Percentiles rank a stretch among this genome's conserved stretches.
phyloP scores from a whole-genome alignment of 2,113 vertebrate genomes.

The Cololabis saira region DNA sequence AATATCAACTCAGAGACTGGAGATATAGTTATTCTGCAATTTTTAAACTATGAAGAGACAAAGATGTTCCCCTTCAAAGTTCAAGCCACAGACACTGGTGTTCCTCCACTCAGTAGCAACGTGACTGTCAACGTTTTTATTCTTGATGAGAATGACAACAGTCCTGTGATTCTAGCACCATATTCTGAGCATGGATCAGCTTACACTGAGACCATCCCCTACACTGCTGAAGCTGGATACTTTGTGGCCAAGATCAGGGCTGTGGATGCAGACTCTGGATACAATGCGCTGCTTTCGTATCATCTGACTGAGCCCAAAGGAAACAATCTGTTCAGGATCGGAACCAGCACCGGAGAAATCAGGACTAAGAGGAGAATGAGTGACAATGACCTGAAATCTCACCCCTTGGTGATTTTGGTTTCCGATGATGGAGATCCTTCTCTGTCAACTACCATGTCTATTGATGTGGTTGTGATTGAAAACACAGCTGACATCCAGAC shows the following conservation, averaged over 20 bases:
- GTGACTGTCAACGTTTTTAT: slow-evolving; percentile 50
- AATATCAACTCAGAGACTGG: slow-evolving; percentile 68
- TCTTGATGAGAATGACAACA: slow-evolving; percentile 84
- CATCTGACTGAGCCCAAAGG: slow-evolving; percentile 14
- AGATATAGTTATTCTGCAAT: slow-evolving; percentile 45
- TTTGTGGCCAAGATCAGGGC: slow-evolving; percentile 35
- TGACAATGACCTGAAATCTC: too few species aligned
- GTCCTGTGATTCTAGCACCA: slow-evolving; percentile 72
- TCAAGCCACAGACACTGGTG: slow-evolving; percentile 85
- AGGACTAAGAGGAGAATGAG: too few species aligned
- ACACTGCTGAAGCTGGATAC: slow-evolving; percentile 82
- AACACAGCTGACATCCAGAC: too few species aligned
- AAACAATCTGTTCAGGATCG: too few species aligned
- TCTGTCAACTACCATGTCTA: too few species aligned
- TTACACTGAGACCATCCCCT: slow-evolving; percentile 80
- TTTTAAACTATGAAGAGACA: slow-evolving; percentile 58
- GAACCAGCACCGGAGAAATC: too few species aligned
- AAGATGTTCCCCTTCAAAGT: slow-evolving; percentile 80
- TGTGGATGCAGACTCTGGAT: slow-evolving; percentile 70
- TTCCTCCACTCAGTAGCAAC: slow-evolving; percentile 81
- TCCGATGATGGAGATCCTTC: too few species aligned
- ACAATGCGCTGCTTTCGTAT: slow-evolving; percentile 72
- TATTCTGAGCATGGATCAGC: slow-evolving; percentile 71
- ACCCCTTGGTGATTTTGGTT: too few species aligned
- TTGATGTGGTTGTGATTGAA: too few species aligned